Percentiles rank a stretch among this genome's conserved stretches.
phyloP scores from a whole-genome alignment of 1,140 invertebrate species.

The Brachionus asplanchnoidis region DNA sequence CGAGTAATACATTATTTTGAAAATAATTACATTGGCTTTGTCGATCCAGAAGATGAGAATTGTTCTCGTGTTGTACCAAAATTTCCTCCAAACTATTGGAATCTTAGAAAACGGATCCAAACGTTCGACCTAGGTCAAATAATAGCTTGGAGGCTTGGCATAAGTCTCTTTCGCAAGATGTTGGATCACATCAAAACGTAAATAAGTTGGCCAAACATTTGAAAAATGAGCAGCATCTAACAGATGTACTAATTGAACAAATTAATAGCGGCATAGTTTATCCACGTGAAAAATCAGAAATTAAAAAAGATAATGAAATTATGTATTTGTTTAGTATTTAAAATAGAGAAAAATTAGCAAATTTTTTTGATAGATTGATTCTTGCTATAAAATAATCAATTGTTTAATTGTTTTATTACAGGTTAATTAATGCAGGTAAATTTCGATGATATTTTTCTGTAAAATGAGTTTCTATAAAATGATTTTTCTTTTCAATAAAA shows the following conservation, averaged over 20 bases:
- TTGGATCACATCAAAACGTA: background rate
- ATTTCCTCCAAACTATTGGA: background rate
- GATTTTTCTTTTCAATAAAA: no score
- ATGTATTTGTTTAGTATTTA: background rate
- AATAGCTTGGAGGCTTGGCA: conserved; percentile 8
- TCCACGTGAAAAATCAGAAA: background rate
- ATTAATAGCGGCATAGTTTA: background rate
- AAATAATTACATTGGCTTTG: background rate
- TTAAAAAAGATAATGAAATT: background rate
- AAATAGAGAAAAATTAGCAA: background rate
- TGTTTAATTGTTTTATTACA: background rate
- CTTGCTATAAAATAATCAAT: no score
- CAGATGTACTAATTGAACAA: conserved; percentile 3
- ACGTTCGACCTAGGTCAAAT: background rate
- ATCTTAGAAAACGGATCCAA: background rate
- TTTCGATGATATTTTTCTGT: no score
- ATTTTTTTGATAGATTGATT: conserved; percentile 4
- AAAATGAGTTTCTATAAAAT: no score
- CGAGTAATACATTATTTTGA: background rate
- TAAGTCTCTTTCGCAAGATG: conserved; percentile 2
- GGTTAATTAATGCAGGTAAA: background rate
- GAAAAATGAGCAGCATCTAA: background rate
- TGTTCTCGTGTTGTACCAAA: background rate
- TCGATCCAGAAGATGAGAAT: background rate
- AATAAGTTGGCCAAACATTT: background rate